Evolutionary conservation across 2,113 vertebrate species (phyloP).

Genomic region (Zosterops lateralis): DNA sequence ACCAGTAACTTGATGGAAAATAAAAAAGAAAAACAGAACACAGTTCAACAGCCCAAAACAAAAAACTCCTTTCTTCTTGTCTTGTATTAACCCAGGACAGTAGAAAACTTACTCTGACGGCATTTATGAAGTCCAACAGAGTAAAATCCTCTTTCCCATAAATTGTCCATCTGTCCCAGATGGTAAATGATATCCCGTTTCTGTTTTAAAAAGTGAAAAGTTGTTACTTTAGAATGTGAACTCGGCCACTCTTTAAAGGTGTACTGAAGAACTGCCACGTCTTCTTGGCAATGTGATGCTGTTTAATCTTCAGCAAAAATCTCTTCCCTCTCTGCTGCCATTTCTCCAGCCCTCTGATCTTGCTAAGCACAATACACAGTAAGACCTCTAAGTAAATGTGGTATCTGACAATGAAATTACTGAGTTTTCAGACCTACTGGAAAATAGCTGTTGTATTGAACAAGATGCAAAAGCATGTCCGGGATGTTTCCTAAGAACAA

Average conservation of each 20-base stretch:
- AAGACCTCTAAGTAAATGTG: neutral
- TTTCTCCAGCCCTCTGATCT: neutral
- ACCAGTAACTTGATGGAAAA: neutral
- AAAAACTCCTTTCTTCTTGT: neutral
- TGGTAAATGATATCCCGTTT: constrained; percentile 93
- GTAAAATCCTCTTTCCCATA: constrained; percentile 94
- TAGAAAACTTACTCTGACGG: constrained; percentile 84
- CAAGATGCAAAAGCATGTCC: neutral
- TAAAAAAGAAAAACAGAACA: neutral
- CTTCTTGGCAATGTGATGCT: fast-evolving
- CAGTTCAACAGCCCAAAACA: neutral
- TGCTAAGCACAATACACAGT: neutral
- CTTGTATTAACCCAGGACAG: neutral
- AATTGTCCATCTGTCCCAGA: constrained; percentile 97
- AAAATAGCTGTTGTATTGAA: neutral
- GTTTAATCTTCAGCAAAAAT: neutral
- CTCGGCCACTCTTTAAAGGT: neutral
- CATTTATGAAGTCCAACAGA: constrained; percentile 93
- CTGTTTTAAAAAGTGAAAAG: constrained; percentile 72
- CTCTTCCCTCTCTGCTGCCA: neutral
- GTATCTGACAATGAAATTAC: neutral
- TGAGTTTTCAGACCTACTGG: neutral
- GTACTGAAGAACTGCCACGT: neutral
- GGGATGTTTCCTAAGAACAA: neutral
- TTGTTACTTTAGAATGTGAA: neutral